A percentile compares a stretch with the other conserved stretches of the same genome.
Conservation (phyloP, 2,888 invertebrate genomes). For the Morpho helenor region DNA sequence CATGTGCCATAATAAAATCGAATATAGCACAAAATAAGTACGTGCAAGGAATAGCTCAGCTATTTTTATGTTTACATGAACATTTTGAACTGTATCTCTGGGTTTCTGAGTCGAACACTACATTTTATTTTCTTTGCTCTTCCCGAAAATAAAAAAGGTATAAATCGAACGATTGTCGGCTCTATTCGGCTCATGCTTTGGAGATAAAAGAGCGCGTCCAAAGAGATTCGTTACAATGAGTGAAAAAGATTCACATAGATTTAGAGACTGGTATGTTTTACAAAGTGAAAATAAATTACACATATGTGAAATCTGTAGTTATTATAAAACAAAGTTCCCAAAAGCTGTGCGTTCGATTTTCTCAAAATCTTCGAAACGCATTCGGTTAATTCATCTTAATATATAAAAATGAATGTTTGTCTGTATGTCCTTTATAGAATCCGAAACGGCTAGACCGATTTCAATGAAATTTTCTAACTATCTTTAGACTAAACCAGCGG, state of each 20-base stretch:
- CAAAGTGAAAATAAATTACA: too few relatives aligned
- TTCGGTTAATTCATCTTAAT: too few relatives aligned
- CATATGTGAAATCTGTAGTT: too few relatives aligned
- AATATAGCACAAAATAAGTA: background rate
- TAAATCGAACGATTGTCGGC: constrained; percentile 9
- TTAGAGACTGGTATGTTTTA: background rate
- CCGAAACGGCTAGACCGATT: too few relatives aligned
- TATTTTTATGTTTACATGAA: constrained; percentile 11
- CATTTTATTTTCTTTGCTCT: constrained; percentile 24
- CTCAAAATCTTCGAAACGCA: too few relatives aligned
- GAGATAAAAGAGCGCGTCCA: constrained; percentile 11
- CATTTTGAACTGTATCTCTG: constrained; percentile 8
- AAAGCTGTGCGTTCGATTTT: too few relatives aligned
- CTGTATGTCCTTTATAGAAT: too few relatives aligned
- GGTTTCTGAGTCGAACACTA: constrained; percentile 21
- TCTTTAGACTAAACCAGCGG: too few relatives aligned
- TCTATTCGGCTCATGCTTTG: constrained; percentile 7
- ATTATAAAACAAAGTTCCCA: too few relatives aligned
- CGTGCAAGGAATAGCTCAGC: background rate
- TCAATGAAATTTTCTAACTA: too few relatives aligned
- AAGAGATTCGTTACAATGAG: background rate
- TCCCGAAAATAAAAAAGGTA: constrained; percentile 14
- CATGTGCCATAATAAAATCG: too few relatives aligned
- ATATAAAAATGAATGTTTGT: too few relatives aligned
- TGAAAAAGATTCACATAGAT: background rate